Conservation (phyloP, 2,797 vertebrate species). For the Sitta carolinensis region DNA sequence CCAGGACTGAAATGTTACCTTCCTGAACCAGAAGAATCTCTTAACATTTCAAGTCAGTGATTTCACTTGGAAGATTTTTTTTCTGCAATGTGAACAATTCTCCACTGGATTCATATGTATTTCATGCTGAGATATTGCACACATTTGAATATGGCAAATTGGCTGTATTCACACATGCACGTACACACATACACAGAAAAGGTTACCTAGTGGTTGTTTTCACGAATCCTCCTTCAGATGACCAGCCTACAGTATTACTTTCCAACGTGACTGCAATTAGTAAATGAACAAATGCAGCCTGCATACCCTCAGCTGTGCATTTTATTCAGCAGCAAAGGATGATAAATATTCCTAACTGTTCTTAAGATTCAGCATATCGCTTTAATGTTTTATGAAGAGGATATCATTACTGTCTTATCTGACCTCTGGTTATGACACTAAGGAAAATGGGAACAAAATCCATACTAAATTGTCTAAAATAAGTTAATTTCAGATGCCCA, state of each 20-base stretch:
- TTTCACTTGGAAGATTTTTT: background rate
- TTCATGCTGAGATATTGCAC: background rate
- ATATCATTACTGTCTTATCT: background rate
- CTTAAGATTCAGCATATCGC: background rate
- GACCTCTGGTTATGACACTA: background rate
- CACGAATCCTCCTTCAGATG: background rate
- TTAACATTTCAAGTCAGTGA: conserved; percentile 1
- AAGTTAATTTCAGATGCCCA: background rate
- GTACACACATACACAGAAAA: background rate
- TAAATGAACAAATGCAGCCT: background rate
- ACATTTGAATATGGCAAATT: background rate
- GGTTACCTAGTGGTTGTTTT: background rate
- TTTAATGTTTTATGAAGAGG: background rate
- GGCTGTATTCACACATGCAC: background rate
- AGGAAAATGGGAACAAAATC: background rate
- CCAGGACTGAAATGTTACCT: background rate
- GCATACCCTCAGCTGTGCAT: background rate
- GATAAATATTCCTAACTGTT: background rate
- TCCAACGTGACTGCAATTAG: background rate
- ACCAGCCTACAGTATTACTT: background rate
- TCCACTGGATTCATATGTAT: background rate
- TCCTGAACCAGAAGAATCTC: background rate
- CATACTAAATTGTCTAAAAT: background rate
- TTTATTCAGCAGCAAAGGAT: background rate
- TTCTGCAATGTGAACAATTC: background rate